These are phyloP conservation scores for Glyptemys insculpta DNA, from an alignment of 2,797 vertebrate genomes.

Conservation along the genomic window DNA sequence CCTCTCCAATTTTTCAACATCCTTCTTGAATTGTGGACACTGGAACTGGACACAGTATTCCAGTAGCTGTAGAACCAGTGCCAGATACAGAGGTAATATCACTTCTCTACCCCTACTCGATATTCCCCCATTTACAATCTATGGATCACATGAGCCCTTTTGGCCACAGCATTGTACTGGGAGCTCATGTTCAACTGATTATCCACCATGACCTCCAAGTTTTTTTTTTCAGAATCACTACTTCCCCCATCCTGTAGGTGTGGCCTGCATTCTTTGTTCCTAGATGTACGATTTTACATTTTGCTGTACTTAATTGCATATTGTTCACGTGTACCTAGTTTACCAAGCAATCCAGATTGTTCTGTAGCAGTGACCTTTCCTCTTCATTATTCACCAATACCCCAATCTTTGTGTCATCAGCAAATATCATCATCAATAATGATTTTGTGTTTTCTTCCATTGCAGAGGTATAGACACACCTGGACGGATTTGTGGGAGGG, in stretches of 20 bases:
- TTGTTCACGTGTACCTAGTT: background rate
- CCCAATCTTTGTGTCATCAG: background rate
- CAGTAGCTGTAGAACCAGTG: background rate
- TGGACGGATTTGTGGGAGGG: background rate
- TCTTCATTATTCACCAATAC: background rate
- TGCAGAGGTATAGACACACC: background rate
- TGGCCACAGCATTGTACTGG: background rate
- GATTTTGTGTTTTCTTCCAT: background rate
- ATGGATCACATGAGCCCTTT: background rate
- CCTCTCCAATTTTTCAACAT: no score
- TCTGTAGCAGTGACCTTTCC: background rate
- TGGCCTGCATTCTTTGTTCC: background rate
- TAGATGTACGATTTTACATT: background rate
- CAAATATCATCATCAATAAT: background rate
- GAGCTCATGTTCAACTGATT: background rate
- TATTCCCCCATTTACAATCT: background rate
- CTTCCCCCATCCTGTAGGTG: background rate
- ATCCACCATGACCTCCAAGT: background rate
- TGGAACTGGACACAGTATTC: no score
- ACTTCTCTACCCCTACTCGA: background rate
- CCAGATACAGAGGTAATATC: background rate
- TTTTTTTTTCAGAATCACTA: background rate
- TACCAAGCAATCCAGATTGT: background rate
- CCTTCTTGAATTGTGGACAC: background rate
- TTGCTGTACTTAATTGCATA: background rate